Conservation (phyloP, 2,113 vertebrate species). For the Strix uralensis region DNA sequence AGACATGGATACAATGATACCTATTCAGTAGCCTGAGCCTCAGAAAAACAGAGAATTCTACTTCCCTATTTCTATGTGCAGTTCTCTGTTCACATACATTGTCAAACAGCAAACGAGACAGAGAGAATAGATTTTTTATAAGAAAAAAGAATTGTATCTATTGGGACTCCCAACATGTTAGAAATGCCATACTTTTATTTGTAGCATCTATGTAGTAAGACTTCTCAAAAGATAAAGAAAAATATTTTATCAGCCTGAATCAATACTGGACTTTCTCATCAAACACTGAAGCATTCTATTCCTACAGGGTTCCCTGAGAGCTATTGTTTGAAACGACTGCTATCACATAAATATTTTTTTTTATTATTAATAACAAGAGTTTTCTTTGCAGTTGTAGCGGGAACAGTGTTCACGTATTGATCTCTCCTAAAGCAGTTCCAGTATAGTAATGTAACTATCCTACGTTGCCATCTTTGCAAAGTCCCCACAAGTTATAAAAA, state of each 20-base stretch:
- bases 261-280: constrained; percentile 9
- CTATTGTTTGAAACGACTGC: background rate
- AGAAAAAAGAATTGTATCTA: background rate
- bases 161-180: background rate
- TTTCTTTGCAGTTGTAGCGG: background rate
- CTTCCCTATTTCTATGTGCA: background rate
- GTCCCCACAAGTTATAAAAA: background rate
- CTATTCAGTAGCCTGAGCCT: constrained; percentile 34
- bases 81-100: background rate
- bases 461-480: background rate
- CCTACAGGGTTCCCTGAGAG: background rate
- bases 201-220: background rate
- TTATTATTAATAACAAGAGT: background rate
- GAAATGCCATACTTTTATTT: background rate
- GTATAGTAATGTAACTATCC: background rate
- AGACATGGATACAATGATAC: constrained; percentile 31
- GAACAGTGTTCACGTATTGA: background rate
- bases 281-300: background rate
- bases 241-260: constrained; percentile 49
- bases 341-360: background rate
- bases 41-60: constrained; percentile 33
- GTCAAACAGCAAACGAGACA: background rate
- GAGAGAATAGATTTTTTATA: background rate
- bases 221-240: constrained; percentile 25
- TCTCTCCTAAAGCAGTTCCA: background rate